Evolutionary conservation across 2,797 vertebrate species (phyloP), one percentile per base, ranked within the genome.

Genomic region (Geotrypetes seraphini): DNA sequence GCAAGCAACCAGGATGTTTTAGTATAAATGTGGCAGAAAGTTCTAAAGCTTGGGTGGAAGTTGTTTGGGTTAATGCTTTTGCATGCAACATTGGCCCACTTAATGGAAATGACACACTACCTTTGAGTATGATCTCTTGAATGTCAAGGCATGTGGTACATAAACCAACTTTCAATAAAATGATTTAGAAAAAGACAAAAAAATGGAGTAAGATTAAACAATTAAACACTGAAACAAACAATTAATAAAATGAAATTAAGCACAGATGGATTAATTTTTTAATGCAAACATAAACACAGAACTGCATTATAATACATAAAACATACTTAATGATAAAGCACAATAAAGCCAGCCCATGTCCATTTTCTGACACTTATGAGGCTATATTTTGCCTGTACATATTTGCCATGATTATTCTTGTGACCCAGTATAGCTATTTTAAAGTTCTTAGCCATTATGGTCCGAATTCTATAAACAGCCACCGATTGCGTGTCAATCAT

Each of bases 121-220:
- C 94, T 97, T 97, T 67, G 88, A 78, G 34, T 85, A 92, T 47
- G 90, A 89, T 83, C 91, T 96, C 90, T 90, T 91, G 90, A 96
- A 93, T 74, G 91, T 92, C 93, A 96, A 78, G 73, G 90, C 88
- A 57, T 93, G 93, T 80, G 92, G 93, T 63, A 97, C 87, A 88
- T 91, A 94, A 79, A 96, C 76, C 85, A 83, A 95, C 96, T 97
- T 92, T 79, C 76, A 75, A 73, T 81, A 57, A 58, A 61, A 54
- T 63, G 52, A 36, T 46, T 51, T 57, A 53, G 71, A 76, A 75
- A 31, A 73, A 39, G 75, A 86, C 51, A 85, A 66, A 83, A 79
- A 88, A 78, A 88, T 80, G 75, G 80, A 75, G 73, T 60, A 78
- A 82, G 75, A 75, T 76, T 22, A 39, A 17, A 33, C 65, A 68